Evolutionary conservation across 2,113 vertebrate species (phyloP).

Genomic region (Diglossa brunneiventris): DNA sequence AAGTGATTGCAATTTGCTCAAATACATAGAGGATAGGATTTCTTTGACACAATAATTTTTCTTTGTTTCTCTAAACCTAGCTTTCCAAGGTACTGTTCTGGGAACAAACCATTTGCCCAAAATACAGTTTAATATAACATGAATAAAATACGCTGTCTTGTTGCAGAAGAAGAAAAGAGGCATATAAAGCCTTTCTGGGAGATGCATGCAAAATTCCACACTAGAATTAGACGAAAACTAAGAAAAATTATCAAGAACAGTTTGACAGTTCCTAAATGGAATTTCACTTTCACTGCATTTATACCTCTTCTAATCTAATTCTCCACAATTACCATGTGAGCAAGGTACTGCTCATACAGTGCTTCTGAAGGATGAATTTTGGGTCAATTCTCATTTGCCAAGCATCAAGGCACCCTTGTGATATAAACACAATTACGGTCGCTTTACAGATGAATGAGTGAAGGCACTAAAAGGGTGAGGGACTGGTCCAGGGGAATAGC

Average conservation of each 20-base stretch:
- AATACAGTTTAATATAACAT: background rate
- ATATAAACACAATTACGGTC: slow-evolving; percentile 53
- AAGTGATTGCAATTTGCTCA: background rate
- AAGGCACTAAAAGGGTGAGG: slow-evolving; percentile 51
- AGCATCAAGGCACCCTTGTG: slow-evolving; percentile 54
- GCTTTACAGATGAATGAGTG: slow-evolving; percentile 57
- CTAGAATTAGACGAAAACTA: slow-evolving; percentile 4
- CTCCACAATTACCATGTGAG: slow-evolving; percentile 17
- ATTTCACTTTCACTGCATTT: slow-evolving; percentile 40
- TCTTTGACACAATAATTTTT: background rate
- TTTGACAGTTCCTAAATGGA: slow-evolving; percentile 58
- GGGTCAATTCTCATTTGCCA: slow-evolving; percentile 64
- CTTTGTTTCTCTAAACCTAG: slow-evolving; percentile 6
- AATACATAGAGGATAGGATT: background rate
- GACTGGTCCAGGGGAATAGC: slow-evolving; percentile 36
- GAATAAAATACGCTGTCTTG: background rate
- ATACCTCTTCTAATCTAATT: slow-evolving; percentile 47
- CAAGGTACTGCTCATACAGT: background rate
- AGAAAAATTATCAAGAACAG: slow-evolving; percentile 50
- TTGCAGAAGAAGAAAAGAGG: background rate
- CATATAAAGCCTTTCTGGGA: background rate
- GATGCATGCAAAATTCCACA: background rate
- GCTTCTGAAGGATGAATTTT: slow-evolving; percentile 45
- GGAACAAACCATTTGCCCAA: background rate
- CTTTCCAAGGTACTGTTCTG: slow-evolving; percentile 1